phyloP scores from a whole-genome alignment of 2,888 invertebrate species.

The Drosophila greeni region DNA sequence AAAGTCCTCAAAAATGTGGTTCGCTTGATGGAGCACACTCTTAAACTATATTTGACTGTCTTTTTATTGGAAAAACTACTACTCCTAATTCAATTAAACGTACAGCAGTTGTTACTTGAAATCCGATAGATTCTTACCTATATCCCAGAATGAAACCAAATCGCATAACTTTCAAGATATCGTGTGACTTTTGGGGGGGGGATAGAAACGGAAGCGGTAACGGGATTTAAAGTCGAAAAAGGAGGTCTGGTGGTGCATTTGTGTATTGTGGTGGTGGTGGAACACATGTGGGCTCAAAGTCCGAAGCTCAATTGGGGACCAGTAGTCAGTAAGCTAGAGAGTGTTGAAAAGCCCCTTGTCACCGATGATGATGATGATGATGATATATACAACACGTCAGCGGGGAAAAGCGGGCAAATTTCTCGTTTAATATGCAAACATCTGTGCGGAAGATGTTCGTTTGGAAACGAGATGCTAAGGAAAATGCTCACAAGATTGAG shows the following conservation, averaged over 20 bases:
- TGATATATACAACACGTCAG: slow-evolving; percentile 13
- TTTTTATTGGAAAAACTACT: background rate
- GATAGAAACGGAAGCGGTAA: slow-evolving; percentile 4
- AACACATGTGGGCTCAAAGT: slow-evolving; percentile 33
- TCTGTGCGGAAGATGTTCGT: slow-evolving; percentile 46
- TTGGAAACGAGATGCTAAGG: slow-evolving; percentile 13
- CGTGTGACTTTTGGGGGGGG: background rate
- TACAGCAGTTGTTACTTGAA: background rate
- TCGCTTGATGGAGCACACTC: too few relatives aligned
- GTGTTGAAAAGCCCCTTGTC: slow-evolving; percentile 42
- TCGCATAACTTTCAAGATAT: background rate
- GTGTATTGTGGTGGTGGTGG: background rate
- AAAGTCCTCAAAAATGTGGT: too few relatives aligned
- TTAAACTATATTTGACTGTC: too few relatives aligned
- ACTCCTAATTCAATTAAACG: background rate
- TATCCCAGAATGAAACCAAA: slow-evolving; percentile 8
- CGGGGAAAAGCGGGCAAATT: slow-evolving; percentile 27
- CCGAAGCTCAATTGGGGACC: slow-evolving; percentile 31
- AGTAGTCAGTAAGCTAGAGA: slow-evolving; percentile 20
- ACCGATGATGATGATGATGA: slow-evolving; percentile 18
- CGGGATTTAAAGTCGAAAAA: slow-evolving; percentile 10
- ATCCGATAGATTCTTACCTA: background rate
- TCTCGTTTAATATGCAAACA: slow-evolving; percentile 46
- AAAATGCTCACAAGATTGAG: slow-evolving; percentile 24
- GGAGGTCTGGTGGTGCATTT: slow-evolving; percentile 17